Percentiles rank a stretch among this genome's conserved stretches.
Evolutionary conservation across 2,888 invertebrate species (phyloP).

Genomic region (Ophion ventricosus): DNA sequence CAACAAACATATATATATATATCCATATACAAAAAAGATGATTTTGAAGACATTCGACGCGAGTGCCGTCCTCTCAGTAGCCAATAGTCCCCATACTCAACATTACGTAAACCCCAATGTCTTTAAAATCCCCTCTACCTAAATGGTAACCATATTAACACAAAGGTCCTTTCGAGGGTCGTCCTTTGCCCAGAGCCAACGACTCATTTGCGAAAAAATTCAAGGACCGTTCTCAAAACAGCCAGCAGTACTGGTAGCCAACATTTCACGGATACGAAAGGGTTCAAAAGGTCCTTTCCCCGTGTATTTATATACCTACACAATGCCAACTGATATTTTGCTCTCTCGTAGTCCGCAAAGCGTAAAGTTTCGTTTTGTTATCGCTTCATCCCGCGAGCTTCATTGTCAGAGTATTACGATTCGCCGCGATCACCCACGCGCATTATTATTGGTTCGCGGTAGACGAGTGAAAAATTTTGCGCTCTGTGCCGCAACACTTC

Average conservation of each 20-base stretch:
- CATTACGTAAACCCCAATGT: neutral
- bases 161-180: neutral
- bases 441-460: too few species aligned
- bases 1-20: slow-evolving; percentile 2
- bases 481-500: neutral
- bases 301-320: neutral
- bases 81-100: neutral
- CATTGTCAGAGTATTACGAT: slow-evolving; percentile 33
- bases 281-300: neutral
- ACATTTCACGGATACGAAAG: neutral
- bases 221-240: neutral
- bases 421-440: neutral
- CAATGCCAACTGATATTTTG: neutral
- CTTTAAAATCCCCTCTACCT: neutral
- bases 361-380: slow-evolving; percentile 65
- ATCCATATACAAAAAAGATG: neutral
- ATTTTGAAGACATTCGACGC: neutral
- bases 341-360: slow-evolving; percentile 56
- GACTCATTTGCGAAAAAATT: neutral
- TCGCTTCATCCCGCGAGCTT: slow-evolving; percentile 26
- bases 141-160: neutral
- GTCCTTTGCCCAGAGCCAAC: neutral
- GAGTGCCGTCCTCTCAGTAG: neutral
- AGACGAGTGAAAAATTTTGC: slow-evolving; percentile 5
- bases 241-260: neutral